A percentile compares a stretch with the other conserved stretches of the same genome.
Evolutionary conservation across 2,113 vertebrate species (phyloP).

Genomic region (Zapornia atra): DNA sequence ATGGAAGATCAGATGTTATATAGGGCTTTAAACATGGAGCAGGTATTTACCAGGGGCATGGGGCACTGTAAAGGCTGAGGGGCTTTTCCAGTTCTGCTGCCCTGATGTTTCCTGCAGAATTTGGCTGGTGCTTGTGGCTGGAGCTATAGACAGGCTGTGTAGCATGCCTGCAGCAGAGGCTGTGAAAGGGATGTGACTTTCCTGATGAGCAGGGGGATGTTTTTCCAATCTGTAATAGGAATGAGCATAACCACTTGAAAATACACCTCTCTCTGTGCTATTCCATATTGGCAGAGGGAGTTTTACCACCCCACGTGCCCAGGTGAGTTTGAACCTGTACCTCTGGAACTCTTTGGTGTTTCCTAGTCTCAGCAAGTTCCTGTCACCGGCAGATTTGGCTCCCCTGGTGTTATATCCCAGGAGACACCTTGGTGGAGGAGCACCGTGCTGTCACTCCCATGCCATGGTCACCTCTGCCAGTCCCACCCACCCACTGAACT

Average conservation of each 20-base stretch:
- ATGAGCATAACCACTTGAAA: neutral
- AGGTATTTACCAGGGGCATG: neutral
- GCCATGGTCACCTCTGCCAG: too few species aligned
- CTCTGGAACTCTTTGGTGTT: neutral
- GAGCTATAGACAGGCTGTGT: neutral
- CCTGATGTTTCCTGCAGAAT: neutral
- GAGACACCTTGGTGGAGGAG: neutral
- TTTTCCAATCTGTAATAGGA: neutral
- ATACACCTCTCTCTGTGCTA: accelerated
- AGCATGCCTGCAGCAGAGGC: neutral
- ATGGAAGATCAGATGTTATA: neutral
- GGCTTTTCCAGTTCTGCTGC: neutral
- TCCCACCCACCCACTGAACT: neutral
- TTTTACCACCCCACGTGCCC: accelerated
- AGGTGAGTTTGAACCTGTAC: neutral
- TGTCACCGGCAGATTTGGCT: neutral
- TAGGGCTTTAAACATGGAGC: neutral
- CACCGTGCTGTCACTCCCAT: accelerated
- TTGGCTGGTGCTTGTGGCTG: neutral
- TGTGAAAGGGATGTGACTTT: neutral
- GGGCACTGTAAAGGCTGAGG: neutral
- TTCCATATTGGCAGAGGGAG: neutral
- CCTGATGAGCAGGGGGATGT: neutral
- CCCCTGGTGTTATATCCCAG: accelerated
- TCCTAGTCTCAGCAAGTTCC: neutral